Evolutionary conservation across 2,888 invertebrate genomes (phyloP), one percentile per base, ranked within the genome.

Genomic region (Bellardia bayeri): DNA sequence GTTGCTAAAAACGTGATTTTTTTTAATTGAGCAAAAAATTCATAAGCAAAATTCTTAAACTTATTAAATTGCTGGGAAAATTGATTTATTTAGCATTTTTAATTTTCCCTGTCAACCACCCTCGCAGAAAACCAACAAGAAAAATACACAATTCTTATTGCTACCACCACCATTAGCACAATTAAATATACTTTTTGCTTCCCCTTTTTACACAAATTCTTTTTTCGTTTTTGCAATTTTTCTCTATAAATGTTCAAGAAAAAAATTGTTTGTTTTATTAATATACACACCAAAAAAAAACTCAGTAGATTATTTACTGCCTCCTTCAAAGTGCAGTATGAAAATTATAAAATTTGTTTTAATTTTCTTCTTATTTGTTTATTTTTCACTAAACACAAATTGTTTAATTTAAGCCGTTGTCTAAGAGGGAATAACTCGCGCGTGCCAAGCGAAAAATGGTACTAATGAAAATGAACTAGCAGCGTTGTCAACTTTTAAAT

Each of bases 371-470:
- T 7, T 76, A 61, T 23, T 75, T 82, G 33, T 86, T 82, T 79
- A 56, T 79, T 79, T 86, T 76, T 72, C 81, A 83, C 82, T 71
- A 82, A 64, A 81, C 66, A 81, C 83, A 86, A 63, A 6, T 45
- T 64, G 5, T n/a, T 79, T 51, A 54, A 79, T 68, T 71, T 71
- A 66, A 69, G 74, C 83, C 80, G 83, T 87, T 80, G 66, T 45
- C 56, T 64, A 63, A 45, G 6, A 51, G 42, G 58, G 78, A 11
- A 86, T 79, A 74, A 80, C 80, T 83, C 80, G 80, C 83, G 86
- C 87, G 87, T 83, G 76, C 87, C 83, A 87, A 87, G 83, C 86
- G 83, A 86, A 83, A 79, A 83, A 83, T 86, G 85, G 86, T 83
- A 83, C 86, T 86, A 82, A 37, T 37, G 37, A 33, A 33, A 33